Evolutionary conservation across 2,888 invertebrate genomes (phyloP).

Genomic region (Dryobotodes eremita): DNA sequence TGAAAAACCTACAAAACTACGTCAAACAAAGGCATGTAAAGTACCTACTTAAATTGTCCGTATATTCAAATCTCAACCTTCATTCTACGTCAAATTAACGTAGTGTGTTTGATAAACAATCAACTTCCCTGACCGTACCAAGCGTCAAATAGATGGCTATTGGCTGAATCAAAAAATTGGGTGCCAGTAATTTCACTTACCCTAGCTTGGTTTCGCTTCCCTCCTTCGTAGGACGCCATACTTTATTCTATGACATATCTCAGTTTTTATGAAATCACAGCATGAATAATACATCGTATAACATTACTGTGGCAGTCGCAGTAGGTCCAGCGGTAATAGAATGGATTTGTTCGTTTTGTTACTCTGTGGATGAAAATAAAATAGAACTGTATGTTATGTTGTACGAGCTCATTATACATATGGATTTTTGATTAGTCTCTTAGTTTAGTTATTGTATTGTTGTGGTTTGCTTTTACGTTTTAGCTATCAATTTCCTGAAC

Average conservation of each 20-base stretch:
- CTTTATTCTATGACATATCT: conserved; percentile 52
- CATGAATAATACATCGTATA: conserved; percentile 67
- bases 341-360: conserved; percentile 47
- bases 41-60: background rate
- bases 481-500: background rate
- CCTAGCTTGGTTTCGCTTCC: conserved; percentile 5
- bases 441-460: background rate
- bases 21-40: no score
- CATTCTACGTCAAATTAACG: no score
- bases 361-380: conserved; percentile 47
- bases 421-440: conserved; percentile 33
- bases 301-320: conserved; percentile 33
- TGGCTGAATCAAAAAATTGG: no score
- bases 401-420: conserved; percentile 7
- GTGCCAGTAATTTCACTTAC: no score
- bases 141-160: no score
- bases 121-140: background rate
- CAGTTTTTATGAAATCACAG: conserved; percentile 64
- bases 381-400: conserved; percentile 16
- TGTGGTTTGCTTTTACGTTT: background rate
- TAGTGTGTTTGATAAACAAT: background rate
- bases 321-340: conserved; percentile 33
- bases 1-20: no score
- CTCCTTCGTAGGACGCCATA: background rate
- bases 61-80: no score